Conservation (phyloP, 2,113 vertebrate species). For the Cephalopholis sonnerati region DNA sequence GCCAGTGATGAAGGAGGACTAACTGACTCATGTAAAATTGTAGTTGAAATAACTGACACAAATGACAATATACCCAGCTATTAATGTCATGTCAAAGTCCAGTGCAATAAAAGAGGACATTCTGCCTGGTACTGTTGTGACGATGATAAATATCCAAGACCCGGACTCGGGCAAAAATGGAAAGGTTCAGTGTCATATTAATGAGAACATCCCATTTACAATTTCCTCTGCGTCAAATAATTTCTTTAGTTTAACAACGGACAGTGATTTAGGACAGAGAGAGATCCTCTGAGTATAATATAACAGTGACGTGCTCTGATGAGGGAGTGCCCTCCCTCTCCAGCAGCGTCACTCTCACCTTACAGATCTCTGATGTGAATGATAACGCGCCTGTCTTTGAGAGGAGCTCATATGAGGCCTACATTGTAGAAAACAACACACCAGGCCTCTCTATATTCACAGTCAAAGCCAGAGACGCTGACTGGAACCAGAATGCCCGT, state of each 20-base stretch:
- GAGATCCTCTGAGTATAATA: constrained; percentile 32
- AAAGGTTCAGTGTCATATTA: constrained; percentile 51
- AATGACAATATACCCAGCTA: constrained; percentile 82
- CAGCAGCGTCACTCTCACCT: constrained; percentile 65
- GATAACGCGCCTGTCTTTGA: no score
- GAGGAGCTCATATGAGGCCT: no score
- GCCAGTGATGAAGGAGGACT: constrained; percentile 81
- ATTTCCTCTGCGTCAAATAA: constrained; percentile 70
- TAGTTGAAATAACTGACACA: constrained; percentile 79
- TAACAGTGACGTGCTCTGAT: constrained; percentile 55
- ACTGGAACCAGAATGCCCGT: no score
- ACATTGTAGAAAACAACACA: no score
- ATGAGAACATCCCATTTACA: constrained; percentile 59
- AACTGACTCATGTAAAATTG: constrained; percentile 64
- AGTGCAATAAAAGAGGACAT: constrained; percentile 57
- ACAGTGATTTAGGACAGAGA: constrained; percentile 59
- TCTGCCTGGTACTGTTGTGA: constrained; percentile 50
- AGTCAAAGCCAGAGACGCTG: no score
- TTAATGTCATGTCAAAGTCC: constrained; percentile 72
- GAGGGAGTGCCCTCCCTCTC: constrained; percentile 64
- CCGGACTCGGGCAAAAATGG: constrained; percentile 71
- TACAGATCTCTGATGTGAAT: constrained; percentile 59
- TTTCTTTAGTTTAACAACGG: constrained; percentile 80
- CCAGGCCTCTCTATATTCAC: no score
- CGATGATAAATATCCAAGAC: constrained; percentile 70